Evolutionary conservation across 2,797 vertebrate genomes (phyloP), one percentile per base, ranked within the genome.

Genomic region (Catharus ustulatus): DNA sequence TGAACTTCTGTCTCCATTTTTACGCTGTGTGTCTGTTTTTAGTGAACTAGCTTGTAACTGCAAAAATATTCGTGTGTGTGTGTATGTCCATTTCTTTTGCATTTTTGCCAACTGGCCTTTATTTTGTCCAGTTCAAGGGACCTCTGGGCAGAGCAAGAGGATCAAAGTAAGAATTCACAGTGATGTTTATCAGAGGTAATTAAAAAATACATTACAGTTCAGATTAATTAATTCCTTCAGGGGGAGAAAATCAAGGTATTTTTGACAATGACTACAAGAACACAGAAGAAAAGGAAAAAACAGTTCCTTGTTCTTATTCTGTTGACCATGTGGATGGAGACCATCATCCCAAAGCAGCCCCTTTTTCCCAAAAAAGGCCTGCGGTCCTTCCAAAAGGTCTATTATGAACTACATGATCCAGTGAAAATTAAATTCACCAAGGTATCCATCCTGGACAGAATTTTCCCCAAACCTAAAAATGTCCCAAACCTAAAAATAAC

Each of bases 1-100:
- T 97, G 97, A 97, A 97, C 95, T 96, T 95, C 91, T 97, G 93
- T 96, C 95, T 97, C 91, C 89, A 86, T 96, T 97, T 97, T 97
- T 97, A 97, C 2, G 23, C 95, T 90, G 95, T 94, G 91, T 96
- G 96, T 97, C 90, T 96, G 95, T 97, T 97, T 97, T 82, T 97
- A 97, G 96, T 95, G 83, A 94, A 94, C 86, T 96, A 95, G 84
- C 75, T 96, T 96, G 94, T 97, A 97, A 96, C 86, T 96, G 96
- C 78, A 96, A 88, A 97, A 97, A 89, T 92, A 90, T 57, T 89
- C 77, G 68, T 66, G 71, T 38, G 38, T 38, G 38, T 38, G 38
- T 38, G 38, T 38, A 11, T 94, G 85, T 89, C 90, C 68, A 89
- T 82, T 89, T 89, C 84, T 93, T 95, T 87, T 94, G 72, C 90